Evolutionary conservation across 2,797 vertebrate genomes (phyloP).

Genomic region (Huso huso): DNA sequence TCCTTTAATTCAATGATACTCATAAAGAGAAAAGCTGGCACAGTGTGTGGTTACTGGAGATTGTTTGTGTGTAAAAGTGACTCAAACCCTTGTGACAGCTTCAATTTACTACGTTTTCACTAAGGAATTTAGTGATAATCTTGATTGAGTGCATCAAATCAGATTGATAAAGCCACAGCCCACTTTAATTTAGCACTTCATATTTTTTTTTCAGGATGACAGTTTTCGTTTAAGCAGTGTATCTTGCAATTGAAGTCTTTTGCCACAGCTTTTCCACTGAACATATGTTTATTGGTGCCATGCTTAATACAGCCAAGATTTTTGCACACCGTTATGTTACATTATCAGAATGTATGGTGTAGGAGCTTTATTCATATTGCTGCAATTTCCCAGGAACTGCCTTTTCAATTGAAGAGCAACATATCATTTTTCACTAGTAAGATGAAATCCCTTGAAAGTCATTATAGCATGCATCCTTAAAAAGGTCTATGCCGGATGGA

Average conservation of each 20-base stretch:
- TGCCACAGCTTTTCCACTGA: neutral
- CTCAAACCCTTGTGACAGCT: conserved; percentile 8
- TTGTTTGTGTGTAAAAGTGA: conserved; percentile 14
- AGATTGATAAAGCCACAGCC: neutral
- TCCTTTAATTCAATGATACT: neutral
- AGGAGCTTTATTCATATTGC: too few species aligned
- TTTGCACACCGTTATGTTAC: conserved; percentile 1
- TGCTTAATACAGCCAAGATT: neutral
- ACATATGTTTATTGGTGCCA: neutral
- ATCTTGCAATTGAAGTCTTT: neutral
- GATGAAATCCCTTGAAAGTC: too few species aligned
- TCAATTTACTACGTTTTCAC: neutral
- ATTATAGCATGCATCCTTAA: too few species aligned
- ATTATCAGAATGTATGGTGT: too few species aligned
- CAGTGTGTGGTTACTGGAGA: neutral
- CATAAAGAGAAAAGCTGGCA: neutral
- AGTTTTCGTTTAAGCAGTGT: neutral
- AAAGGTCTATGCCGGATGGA: too few species aligned
- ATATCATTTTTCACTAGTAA: too few species aligned
- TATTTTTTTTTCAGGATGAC: neutral
- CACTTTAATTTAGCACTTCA: neutral
- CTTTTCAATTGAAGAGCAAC: too few species aligned
- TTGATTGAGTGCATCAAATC: neutral
- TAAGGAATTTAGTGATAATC: neutral
- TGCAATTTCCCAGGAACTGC: too few species aligned